Base-by-base conservation (phyloP, 1,140 invertebrate genomes). In the Apis florea region DNA sequence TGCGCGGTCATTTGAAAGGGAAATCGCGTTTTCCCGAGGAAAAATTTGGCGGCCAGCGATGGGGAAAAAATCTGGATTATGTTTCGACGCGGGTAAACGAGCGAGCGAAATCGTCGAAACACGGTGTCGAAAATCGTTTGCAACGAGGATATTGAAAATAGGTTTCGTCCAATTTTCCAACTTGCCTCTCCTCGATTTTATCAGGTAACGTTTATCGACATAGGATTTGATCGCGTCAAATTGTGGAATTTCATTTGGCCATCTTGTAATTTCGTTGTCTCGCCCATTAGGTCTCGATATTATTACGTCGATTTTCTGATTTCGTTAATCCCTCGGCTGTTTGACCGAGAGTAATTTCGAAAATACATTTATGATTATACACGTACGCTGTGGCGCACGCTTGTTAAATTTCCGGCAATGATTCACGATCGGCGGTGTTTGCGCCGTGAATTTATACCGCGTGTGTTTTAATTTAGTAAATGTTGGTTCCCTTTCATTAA, bases 1-100 rank as follows among this genome's bases (percentile, higher is more conserved):
- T 51, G 51, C 72, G 56, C 76, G 61, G 24, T 70, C 71, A 84
- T 87, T 87, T 84, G 83, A 84, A 84, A 88, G 85, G 85, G 83
- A 88, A 88, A 87, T 87, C 79, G 83, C 83, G 71, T 79, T 84
- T 82, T 76, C 58, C 19, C 40, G 53, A 67, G 64, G 56, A 83
- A 87, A 83, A 85, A 78, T 84, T 66, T 13, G 26, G 26, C 58
- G 40, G 3, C 1, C 53, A 26, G 66, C 15, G 61, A 51, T 47
- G 63, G 51, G 71, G 79, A 76, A 85, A 67, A 80, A 79, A 79
- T 80, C 13, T 74, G 83, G 79, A 88, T 84, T 84, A 81, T 71
- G 84, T 86, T 72, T 75, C 54, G 54, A 15, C 63, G 51, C 68
- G 31, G 31, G 47, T 49, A 72, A 83, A 31, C 31, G 31, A 31